Conservation (phyloP, 2,113 vertebrate species). For the Cololabis saira region DNA sequence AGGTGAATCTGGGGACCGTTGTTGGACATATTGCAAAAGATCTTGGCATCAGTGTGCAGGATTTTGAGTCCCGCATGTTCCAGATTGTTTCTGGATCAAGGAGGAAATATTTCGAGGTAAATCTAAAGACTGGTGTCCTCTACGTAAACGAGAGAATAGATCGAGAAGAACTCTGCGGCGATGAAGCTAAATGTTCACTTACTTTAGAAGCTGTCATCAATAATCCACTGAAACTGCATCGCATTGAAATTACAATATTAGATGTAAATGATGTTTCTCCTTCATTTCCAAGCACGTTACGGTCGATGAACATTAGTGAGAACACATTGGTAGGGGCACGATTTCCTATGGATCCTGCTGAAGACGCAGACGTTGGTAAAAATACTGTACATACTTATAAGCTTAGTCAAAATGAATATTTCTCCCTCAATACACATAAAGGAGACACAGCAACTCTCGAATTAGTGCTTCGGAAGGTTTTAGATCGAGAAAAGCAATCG, state of each 20-base stretch:
- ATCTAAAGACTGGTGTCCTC: conserved; percentile 72
- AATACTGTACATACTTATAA: conserved; percentile 70
- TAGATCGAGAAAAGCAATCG: neutral
- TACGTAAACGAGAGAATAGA: conserved; percentile 72
- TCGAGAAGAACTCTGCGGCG: conserved; percentile 47
- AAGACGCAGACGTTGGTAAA: conserved; percentile 70
- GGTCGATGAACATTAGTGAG: conserved; percentile 62
- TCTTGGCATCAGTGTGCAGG: conserved; percentile 59
- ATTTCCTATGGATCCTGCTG: conserved; percentile 66
- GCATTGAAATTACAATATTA: conserved; percentile 49
- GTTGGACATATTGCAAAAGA: conserved; percentile 80
- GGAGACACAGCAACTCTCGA: conserved; percentile 73
- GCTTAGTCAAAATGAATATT: conserved; percentile 66
- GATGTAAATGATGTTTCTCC: conserved; percentile 80
- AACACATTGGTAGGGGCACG: conserved; percentile 19
- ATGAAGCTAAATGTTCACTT: too few relatives aligned
- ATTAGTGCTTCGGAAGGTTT: neutral
- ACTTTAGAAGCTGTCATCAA: too few relatives aligned
- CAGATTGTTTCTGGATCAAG: conserved; percentile 60
- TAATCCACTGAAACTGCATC: too few relatives aligned
- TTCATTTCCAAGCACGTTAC: conserved; percentile 29
- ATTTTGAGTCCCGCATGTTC: conserved; percentile 70
- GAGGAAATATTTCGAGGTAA: conserved; percentile 72
- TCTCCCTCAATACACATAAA: conserved; percentile 57
- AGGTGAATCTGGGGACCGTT: conserved; percentile 67